Base-by-base conservation (phyloP, 1,140 invertebrate genomes). In the Sinonovacula constricta region DNA sequence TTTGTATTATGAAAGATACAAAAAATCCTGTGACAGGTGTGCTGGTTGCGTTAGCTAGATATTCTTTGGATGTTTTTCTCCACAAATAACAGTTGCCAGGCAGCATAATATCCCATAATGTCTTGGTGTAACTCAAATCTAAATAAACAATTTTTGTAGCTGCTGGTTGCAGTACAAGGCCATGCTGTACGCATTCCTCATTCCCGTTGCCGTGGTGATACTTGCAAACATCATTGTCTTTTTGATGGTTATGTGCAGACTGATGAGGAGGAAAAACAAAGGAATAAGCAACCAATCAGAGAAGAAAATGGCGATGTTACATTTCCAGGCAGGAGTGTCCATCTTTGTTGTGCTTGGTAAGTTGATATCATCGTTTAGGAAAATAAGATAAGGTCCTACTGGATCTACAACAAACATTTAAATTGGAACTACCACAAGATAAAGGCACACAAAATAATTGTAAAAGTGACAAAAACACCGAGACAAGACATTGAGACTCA, bases 151-250 rank as follows among this genome's bases (percentile, higher is more conserved):
- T 56, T 15, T 54, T 81, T 81, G 14, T 81, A 90, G 89, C 49
- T 92, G 92, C 79, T 92, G 91, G 92, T 71, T 89, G 88, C 62
- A 80, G 10, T 24, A 82, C 57, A 63, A 85, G 0, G 82, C 88
- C 0, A 91, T 92, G 63, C 88, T 88, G 67, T 91, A 87, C 65
- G 88, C 88, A 7, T 91, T 92, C 62, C 57, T 89, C 24, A 59
- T 89, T 0, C 91, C 91, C 0, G 71, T 92, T 1, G 85, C 81
- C 15, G 15, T 88, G 0, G 88, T 91, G 28, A 81, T 92, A 24
- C 14, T 86, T 1, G 66, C 86, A 3, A 92, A 92, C 77, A 80
- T 90, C 15, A 56, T 91, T 22, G 78, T 92, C 3, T 92, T 91
- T 72, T 60, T 82, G 24, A 85, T 92, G 65, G 86, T 92, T 4